These are phyloP conservation scores for Venustaconcha ellipsiformis DNA, from an alignment of 1,140 invertebrate genomes.

Conservation along the genomic window DNA sequence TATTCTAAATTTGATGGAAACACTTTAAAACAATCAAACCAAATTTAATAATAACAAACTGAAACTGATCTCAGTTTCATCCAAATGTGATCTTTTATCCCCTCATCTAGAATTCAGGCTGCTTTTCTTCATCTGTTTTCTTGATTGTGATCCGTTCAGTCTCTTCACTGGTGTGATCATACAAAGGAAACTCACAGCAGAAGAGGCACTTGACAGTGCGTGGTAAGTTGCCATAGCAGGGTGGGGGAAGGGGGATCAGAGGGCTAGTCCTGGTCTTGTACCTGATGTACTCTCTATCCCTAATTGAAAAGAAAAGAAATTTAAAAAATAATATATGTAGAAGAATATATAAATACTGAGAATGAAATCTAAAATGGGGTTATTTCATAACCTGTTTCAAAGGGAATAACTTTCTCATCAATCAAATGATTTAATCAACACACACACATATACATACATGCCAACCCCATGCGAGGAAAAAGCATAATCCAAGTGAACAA, in stretches of 20 bases:
- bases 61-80: no score
- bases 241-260: constrained; percentile 86
- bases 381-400: background rate
- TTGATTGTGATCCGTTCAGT: constrained; percentile 38
- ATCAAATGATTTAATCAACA: background rate
- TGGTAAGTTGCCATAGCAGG: constrained; percentile 86
- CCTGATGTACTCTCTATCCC: constrained; percentile 84
- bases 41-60: no score
- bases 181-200: constrained; percentile 90
- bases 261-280: constrained; percentile 90
- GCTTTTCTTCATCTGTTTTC: no score
- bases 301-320: constrained; percentile 65
- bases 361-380: background rate
- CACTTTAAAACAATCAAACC: no score
- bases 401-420: background rate
- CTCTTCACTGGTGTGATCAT: constrained; percentile 67
- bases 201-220: constrained; percentile 83
- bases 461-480: no score
- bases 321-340: background rate
- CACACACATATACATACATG: no score
- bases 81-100: no score
- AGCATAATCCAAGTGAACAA: no score
- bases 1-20: no score
- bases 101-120: no score
- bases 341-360: background rate